Base-by-base conservation (phyloP, 2,888 invertebrate species). In the Erebia palarica region DNA sequence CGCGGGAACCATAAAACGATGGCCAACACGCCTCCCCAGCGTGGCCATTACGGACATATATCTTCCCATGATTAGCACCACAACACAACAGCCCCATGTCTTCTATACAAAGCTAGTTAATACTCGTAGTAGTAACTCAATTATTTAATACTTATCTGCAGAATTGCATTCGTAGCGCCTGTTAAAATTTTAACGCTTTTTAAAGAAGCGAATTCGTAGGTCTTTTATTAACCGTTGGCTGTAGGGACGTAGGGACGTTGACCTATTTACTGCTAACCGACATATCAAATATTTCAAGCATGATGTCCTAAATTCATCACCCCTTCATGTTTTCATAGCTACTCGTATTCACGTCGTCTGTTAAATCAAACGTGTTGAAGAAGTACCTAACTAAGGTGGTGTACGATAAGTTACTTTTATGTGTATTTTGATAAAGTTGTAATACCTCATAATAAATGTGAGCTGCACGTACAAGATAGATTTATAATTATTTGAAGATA, bases 241-340 rank as follows among this genome's bases (percentile, higher is more conserved):
- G 64, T 51, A 18, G 36, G 36, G 36, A n/a, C 36, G 36, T 36
- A 5, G 36, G 7, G 59, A 63, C 51, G 60, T 18, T 59, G 67
- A 67, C 67, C 67, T 60, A 68, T 42, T 68, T 70, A 49, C 42
- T 59, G 42, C 59, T 16, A 59, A 44, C 18, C 61, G 61, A 61
- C 64, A 9, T 68, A 65, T 58, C 53, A 64, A 57, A 61, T 18
- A 42, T 42, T 55, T 60, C 57, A 51, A 60, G 21, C 42, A 16
- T 66, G 70, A 70, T 53, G 73, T 71, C 69, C 53, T 27, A 70
- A 69, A 70, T 65, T 68, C 73, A 71, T 73, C 73, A 71, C 53
- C 47, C 65, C 63, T 71, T 63, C 64, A 53, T 74, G 69, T 63
- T 16, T 44, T 66, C 36, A 70, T 55, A 71, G 60, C 53, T 69